Percentiles rank a stretch among this genome's conserved stretches.
phyloP scores from a whole-genome alignment of 1,140 invertebrate genomes.

The Euwallacea fornicatus region DNA sequence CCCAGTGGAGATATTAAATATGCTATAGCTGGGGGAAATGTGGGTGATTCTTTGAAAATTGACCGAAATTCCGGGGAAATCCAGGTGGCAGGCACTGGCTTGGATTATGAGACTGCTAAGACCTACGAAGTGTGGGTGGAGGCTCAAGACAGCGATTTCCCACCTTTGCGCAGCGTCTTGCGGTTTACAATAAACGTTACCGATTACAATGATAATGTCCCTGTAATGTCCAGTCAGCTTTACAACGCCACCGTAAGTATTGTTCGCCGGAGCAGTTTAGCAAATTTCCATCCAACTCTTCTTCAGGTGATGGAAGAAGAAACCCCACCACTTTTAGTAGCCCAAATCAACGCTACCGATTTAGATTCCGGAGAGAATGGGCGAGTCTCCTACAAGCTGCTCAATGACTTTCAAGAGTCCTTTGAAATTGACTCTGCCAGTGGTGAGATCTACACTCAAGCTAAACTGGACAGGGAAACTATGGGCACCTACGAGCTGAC shows the following conservation, averaged over 20 bases:
- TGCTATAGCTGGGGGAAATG: conserved; percentile 85
- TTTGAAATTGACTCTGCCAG: conserved; percentile 80
- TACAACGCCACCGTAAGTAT: conserved; percentile 72
- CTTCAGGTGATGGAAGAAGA: conserved; percentile 76
- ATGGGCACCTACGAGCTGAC: conserved; percentile 80
- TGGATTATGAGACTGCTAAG: conserved; percentile 87
- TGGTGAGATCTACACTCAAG: conserved; percentile 85
- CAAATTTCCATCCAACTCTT: background rate
- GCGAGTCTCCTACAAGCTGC: conserved; percentile 75
- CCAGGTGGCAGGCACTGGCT: conserved; percentile 70
- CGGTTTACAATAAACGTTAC: conserved; percentile 82
- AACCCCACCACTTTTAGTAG: conserved; percentile 74
- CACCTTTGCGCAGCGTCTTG: conserved; percentile 74
- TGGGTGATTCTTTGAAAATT: conserved; percentile 81
- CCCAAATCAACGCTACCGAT: conserved; percentile 80
- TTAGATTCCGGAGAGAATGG: conserved; percentile 86
- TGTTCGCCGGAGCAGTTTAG: background rate
- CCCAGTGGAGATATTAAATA: conserved; percentile 70
- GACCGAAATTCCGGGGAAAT: conserved; percentile 79
- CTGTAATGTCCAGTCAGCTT: conserved; percentile 74
- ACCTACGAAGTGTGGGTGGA: conserved; percentile 92
- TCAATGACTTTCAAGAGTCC: conserved; percentile 72
- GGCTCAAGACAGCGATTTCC: conserved; percentile 81
- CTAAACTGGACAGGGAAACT: conserved; percentile 90
- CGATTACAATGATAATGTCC: conserved; percentile 90